phyloP scores from a whole-genome alignment of 1,140 invertebrate species.

The Latrodectus geometricus region DNA sequence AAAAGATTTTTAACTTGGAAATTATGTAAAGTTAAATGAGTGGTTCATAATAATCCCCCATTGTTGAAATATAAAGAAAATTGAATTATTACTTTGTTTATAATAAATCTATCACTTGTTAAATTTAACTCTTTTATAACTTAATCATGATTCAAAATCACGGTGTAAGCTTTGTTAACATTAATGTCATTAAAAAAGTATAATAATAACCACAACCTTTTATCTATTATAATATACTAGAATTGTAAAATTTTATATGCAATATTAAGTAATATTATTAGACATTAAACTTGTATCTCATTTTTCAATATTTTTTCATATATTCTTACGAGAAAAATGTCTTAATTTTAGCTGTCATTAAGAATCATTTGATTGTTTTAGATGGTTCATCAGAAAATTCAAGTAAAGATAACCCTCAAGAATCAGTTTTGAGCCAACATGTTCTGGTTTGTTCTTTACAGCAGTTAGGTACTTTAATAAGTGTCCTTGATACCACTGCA shows the following conservation, averaged over 20 bases:
- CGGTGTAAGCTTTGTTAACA: too few relatives aligned
- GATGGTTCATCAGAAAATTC: conserved; percentile 47
- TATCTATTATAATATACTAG: not conserved
- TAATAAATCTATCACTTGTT: too few relatives aligned
- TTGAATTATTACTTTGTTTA: too few relatives aligned
- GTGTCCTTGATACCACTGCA: conserved; percentile 91
- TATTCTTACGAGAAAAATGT: not conserved
- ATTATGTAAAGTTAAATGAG: too few relatives aligned
- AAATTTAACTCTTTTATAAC: too few relatives aligned
- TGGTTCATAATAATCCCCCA: too few relatives aligned
- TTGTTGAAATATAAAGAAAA: too few relatives aligned
- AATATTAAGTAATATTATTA: not conserved
- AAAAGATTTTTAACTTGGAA: too few relatives aligned
- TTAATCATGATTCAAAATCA: too few relatives aligned
- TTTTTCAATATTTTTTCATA: not conserved
- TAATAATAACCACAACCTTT: too few relatives aligned
- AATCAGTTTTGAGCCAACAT: conserved; percentile 91
- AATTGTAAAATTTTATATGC: not conserved
- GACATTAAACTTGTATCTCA: not conserved
- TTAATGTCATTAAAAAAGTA: too few relatives aligned
- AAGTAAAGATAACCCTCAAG: conserved; percentile 61
- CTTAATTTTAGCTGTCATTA: not conserved
- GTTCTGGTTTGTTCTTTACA: conserved; percentile 92
- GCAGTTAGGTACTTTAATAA: conserved; percentile 78
- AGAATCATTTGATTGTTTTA: conserved; percentile 17